Evolutionary conservation across 2,797 vertebrate genomes (phyloP).

Genomic region (Crenuchus spilurus): DNA sequence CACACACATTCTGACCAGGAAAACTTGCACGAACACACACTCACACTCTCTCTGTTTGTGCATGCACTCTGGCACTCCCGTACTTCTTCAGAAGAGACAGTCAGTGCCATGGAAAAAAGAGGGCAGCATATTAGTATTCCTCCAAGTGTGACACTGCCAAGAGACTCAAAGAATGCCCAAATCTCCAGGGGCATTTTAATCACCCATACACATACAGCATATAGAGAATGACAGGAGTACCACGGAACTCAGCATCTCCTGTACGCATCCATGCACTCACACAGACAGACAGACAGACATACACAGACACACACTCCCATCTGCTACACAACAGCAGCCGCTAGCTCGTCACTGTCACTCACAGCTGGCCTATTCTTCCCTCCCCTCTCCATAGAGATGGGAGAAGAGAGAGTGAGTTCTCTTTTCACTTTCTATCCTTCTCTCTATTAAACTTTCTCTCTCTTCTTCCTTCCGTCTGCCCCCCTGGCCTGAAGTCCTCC

Average conservation of each 20-base stretch:
- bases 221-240: conserved; percentile 15
- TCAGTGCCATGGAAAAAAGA: conserved; percentile 61
- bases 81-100: conserved; percentile 13
- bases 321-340: conserved; percentile 54
- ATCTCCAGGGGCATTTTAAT: conserved; percentile 72
- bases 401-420: conserved; percentile 14
- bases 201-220: conserved; percentile 18
- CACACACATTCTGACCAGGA: conserved; percentile 64
- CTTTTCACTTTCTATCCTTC: neutral
- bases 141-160: conserved; percentile 67
- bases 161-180: conserved; percentile 62
- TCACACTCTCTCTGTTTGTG: conserved; percentile 10
- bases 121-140: conserved; percentile 63
- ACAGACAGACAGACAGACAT: conserved; percentile 30
- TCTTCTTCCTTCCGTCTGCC: conserved; percentile 7
- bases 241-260: conserved; percentile 14
- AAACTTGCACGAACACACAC: conserved; percentile 35
- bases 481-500: neutral
- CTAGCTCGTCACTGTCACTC: conserved; percentile 71
- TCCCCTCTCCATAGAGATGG: conserved; percentile 51
- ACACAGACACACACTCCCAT: conserved; percentile 26
- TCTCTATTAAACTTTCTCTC: conserved; percentile 20
- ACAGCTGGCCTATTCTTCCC: conserved; percentile 62
- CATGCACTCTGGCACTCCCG: neutral
- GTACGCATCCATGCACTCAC: conserved; percentile 24